Conservation (phyloP, 2,113 vertebrate species). For the Corapipo altera region DNA sequence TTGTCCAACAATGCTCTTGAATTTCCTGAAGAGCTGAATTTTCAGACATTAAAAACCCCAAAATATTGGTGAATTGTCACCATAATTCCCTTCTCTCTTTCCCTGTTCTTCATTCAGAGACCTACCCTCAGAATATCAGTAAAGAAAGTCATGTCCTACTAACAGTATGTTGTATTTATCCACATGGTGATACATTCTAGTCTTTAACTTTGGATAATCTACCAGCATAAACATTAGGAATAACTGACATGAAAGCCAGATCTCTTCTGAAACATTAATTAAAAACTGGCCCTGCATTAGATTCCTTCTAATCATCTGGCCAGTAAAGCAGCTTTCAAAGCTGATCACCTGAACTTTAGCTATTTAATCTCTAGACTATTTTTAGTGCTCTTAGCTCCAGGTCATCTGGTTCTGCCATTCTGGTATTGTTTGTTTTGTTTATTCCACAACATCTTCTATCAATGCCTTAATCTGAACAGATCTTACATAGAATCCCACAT, state of each 20-base stretch:
- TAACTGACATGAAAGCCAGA: neutral
- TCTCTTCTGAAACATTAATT: neutral
- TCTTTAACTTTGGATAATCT: neutral
- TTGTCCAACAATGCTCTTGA: neutral
- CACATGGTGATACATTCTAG: neutral
- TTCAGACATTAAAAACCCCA: neutral
- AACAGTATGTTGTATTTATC: neutral
- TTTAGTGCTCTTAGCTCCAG: neutral
- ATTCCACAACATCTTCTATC: neutral
- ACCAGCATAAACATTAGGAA: neutral
- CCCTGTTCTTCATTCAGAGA: neutral
- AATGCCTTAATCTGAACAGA: neutral
- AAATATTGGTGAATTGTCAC: neutral
- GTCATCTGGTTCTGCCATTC: neutral
- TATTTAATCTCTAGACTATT: neutral
- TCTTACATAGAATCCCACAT: neutral
- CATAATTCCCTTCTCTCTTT: neutral
- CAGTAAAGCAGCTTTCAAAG: neutral
- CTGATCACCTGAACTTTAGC: neutral
- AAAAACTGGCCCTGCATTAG: neutral
- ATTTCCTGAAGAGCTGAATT: neutral
- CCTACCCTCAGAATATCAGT: neutral
- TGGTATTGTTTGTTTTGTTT: neutral
- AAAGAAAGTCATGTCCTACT: neutral
- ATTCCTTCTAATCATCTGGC: neutral